A percentile compares a stretch with the other conserved stretches of the same genome.
Conservation (phyloP, 2,797 vertebrate genomes). For the Onychomys leucogaster region DNA sequence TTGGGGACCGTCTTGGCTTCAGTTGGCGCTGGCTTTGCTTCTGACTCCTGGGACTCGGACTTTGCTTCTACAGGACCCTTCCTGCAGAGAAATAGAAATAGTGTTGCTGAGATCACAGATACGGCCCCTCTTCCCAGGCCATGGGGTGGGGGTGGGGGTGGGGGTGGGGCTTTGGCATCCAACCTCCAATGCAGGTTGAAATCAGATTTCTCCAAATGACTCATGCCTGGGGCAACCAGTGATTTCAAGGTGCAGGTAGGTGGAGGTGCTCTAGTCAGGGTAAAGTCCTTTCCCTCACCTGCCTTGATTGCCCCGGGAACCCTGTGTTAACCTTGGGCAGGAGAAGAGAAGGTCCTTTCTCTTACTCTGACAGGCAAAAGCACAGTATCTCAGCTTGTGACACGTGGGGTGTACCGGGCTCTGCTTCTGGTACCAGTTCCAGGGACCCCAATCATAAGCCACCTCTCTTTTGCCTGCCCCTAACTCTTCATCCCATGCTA, state of each 20-base stretch:
- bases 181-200: not conserved
- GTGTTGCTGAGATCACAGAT: conserved; percentile 71
- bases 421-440: not conserved
- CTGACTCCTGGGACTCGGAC: conserved; percentile 90
- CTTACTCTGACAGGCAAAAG: not conserved
- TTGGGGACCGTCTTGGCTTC: conserved; percentile 94
- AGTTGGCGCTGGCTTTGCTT: conserved; percentile 90
- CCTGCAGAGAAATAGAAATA: conserved; percentile 87
- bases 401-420: too few species aligned
- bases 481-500: too few species aligned
- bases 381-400: not conserved
- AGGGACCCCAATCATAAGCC: not conserved
- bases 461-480: not conserved
- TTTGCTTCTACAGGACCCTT: conserved; percentile 92
- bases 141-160: too few species aligned
- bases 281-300: not conserved
- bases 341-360: not conserved
- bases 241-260: not conserved
- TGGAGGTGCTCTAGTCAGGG: not conserved
- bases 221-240: not conserved
- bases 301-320: not conserved
- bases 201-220: not conserved
- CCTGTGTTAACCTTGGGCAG: not conserved
- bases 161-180: not conserved
- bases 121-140: not conserved